phyloP scores from a whole-genome alignment of 2,888 invertebrate species.

The Caenorhabditis zanzibari region DNA sequence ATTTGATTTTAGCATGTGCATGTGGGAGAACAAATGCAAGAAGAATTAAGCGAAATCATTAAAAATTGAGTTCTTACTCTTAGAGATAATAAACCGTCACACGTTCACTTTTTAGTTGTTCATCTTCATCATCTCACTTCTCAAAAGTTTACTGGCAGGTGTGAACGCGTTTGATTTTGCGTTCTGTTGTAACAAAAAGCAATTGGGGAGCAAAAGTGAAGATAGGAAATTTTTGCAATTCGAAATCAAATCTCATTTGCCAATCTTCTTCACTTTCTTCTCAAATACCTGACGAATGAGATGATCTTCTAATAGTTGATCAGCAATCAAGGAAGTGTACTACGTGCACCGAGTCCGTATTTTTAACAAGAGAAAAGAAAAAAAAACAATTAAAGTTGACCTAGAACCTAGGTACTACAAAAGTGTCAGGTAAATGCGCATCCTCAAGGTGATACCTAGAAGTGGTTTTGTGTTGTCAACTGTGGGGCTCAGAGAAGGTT shows the following conservation, averaged over 20 bases:
- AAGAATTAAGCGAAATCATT: slow-evolving; percentile 7
- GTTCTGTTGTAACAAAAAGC: slow-evolving; percentile 50
- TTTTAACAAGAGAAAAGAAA: not conserved
- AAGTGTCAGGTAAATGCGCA: not conserved
- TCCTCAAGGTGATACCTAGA: slow-evolving; percentile 48
- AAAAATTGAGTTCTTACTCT: slow-evolving; percentile 32
- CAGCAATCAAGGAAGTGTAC: slow-evolving; percentile 31
- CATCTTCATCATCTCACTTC: not conserved
- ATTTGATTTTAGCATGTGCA: slow-evolving; percentile 35
- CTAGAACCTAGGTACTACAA: not conserved
- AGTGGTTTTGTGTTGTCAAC: slow-evolving; percentile 52
- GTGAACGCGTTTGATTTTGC: slow-evolving; percentile 36
- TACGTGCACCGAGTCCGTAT: slow-evolving; percentile 5
- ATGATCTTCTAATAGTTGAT: slow-evolving; percentile 50
- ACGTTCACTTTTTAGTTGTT: slow-evolving; percentile 5
- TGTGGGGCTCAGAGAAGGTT: slow-evolving; percentile 12
- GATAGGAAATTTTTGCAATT: slow-evolving; percentile 49
- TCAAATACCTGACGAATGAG: slow-evolving; percentile 48
- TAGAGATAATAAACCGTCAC: slow-evolving; percentile 24
- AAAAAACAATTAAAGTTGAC: not conserved
- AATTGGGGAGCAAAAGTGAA: slow-evolving; percentile 19
- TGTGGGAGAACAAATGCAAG: slow-evolving; percentile 23
- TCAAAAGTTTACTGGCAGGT: slow-evolving; percentile 30
- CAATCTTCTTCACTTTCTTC: slow-evolving; percentile 40
- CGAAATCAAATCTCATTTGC: slow-evolving; percentile 63